Percentiles rank a stretch among this genome's conserved stretches.
Evolutionary conservation across 2,797 vertebrate genomes (phyloP).

Genomic region (Phataginus tricuspis): DNA sequence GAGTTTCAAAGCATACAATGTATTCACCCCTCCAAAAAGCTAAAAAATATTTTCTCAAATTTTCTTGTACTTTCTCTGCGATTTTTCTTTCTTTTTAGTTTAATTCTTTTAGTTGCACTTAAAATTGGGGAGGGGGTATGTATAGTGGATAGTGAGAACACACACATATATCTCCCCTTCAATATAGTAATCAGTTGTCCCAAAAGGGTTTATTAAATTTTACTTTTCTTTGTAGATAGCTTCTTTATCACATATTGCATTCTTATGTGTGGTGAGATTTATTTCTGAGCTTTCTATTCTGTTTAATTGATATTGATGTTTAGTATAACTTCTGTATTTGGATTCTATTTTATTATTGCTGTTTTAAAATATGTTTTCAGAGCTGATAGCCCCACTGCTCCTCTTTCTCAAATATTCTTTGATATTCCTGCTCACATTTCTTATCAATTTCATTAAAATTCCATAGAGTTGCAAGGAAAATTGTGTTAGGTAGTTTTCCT

Average conservation of each 20-base stretch:
- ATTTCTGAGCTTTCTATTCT: background rate
- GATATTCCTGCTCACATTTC: background rate
- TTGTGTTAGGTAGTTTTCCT: background rate
- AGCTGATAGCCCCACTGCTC: background rate
- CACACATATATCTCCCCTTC: background rate
- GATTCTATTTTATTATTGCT: constrained; percentile 23
- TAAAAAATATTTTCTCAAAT: background rate
- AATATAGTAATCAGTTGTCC: background rate
- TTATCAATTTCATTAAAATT: constrained; percentile 45
- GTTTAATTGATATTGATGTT: constrained; percentile 3
- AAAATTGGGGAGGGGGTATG: background rate
- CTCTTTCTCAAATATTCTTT: constrained; percentile 39
- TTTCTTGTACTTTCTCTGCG: background rate
- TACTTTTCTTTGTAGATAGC: background rate
- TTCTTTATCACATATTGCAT: constrained; percentile 1
- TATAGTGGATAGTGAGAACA: background rate
- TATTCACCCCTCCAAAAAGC: background rate
- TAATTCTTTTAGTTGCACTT: constrained; percentile 44
- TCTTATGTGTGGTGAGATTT: background rate
- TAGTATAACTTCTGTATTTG: background rate
- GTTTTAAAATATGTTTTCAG: constrained; percentile 32
- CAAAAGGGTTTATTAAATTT: background rate
- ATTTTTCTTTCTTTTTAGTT: constrained; percentile 32
- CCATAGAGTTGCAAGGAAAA: background rate
- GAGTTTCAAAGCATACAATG: background rate